Evolutionary conservation across 2,888 invertebrate species (phyloP).

Genomic region (Tyria jacobaeae): DNA sequence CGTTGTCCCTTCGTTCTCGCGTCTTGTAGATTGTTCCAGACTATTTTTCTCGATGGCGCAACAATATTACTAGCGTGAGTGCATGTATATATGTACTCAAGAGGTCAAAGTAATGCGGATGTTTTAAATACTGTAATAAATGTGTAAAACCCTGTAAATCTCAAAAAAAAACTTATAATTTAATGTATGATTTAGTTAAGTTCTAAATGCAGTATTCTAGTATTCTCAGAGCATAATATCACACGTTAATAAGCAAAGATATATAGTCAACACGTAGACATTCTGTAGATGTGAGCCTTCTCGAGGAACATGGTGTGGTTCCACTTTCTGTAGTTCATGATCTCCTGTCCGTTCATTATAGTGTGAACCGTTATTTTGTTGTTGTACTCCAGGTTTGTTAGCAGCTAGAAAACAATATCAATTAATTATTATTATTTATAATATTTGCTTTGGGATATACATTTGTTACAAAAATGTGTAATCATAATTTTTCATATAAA

Average conservation of each 20-base stretch:
- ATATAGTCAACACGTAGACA: neutral
- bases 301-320: conserved; percentile 64
- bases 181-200: neutral
- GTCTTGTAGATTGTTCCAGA: too few species aligned
- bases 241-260: neutral
- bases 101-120: too few species aligned
- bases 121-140: too few species aligned
- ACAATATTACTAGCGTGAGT: too few species aligned
- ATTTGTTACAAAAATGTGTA: too few species aligned
- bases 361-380: conserved; percentile 90
- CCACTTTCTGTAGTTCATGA: conserved; percentile 78
- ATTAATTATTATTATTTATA: conserved; percentile 1
- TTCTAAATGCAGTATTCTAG: neutral
- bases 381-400: conserved; percentile 90
- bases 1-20: too few species aligned
- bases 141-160: too few species aligned
- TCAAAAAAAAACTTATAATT: neutral
- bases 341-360: conserved; percentile 90
- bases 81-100: too few species aligned
- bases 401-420: conserved; percentile 83
- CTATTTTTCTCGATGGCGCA: too few species aligned
- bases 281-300: conserved; percentile 47
- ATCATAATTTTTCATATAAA: too few species aligned
- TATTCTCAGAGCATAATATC: too few species aligned
- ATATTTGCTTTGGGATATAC: neutral